These are phyloP conservation scores for Drosophila nigritarsus DNA, from an alignment of 2,888 invertebrate genomes.

Conservation along the genomic window DNA sequence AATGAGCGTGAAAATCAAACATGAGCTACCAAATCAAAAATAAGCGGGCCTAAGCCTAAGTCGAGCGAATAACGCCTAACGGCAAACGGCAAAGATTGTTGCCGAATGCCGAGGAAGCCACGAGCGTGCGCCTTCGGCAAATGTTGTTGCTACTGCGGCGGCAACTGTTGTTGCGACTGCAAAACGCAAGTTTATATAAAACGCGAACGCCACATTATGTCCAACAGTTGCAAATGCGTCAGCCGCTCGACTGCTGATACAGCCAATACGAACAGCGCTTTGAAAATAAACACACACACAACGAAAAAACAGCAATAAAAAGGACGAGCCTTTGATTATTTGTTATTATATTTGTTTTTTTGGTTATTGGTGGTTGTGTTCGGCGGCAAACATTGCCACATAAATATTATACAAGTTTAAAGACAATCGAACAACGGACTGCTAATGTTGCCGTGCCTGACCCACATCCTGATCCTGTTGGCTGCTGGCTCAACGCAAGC, in stretches of 20 bases:
- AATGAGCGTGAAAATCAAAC: constrained; percentile 75
- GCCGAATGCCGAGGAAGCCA: constrained; percentile 25
- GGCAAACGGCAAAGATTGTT: not conserved
- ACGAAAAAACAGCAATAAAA: not conserved
- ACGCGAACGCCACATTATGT: constrained; percentile 50
- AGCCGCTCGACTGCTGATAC: constrained; percentile 50
- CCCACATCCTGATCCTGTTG: constrained; percentile 46
- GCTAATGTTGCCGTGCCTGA: constrained; percentile 15
- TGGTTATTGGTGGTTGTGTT: not conserved
- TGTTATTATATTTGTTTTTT: not conserved
- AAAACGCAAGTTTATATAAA: constrained; percentile 72
- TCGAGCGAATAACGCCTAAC: not conserved
- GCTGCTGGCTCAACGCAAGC: constrained; percentile 46
- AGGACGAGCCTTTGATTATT: constrained; percentile 14
- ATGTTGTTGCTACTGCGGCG: constrained; percentile 24
- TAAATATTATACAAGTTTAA: not conserved
- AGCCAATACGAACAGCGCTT: not conserved
- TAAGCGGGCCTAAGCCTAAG: constrained; percentile 22
- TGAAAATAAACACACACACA: not conserved
- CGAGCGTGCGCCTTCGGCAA: constrained; percentile 28
- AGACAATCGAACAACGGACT: constrained; percentile 13
- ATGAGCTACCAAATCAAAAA: constrained; percentile 37
- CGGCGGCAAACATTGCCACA: not conserved
- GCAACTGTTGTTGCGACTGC: constrained; percentile 21
- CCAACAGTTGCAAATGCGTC: constrained; percentile 72